A percentile compares a stretch with the other conserved stretches of the same genome.
phyloP scores from a whole-genome alignment of 2,113 vertebrate genomes.

The Brienomyrus longianalis region DNA sequence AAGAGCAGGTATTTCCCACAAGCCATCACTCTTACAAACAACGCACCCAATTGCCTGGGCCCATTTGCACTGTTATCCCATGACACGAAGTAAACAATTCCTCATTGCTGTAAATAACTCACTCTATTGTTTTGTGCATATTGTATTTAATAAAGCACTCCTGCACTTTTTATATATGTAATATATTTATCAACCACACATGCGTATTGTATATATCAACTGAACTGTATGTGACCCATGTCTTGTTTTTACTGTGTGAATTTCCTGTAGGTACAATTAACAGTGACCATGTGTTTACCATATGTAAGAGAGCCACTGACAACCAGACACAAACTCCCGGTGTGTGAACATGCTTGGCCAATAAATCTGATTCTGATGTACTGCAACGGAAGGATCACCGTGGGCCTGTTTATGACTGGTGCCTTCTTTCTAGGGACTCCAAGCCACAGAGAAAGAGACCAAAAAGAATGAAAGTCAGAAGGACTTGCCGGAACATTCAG shows the following conservation, averaged over 20 bases:
- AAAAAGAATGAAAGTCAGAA: background rate
- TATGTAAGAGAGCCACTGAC: background rate
- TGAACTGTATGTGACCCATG: background rate
- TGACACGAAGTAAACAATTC: background rate
- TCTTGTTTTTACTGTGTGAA: background rate
- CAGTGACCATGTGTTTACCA: background rate
- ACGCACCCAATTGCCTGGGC: background rate
- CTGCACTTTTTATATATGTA: background rate
- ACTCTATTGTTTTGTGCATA: background rate
- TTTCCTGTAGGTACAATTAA: background rate
- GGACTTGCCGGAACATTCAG: background rate
- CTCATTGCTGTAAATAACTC: background rate
- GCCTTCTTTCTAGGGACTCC: background rate
- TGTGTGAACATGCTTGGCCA: background rate
- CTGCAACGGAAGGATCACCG: background rate
- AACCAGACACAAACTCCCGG: background rate
- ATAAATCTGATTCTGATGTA: background rate
- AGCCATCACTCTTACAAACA: background rate
- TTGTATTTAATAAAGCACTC: background rate
- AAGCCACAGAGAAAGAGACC: background rate
- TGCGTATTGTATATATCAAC: background rate
- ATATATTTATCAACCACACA: background rate
- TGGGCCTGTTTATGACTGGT: background rate
- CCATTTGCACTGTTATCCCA: background rate
- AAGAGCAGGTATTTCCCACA: too few species aligned